Base-by-base conservation (phyloP, 2,888 invertebrate species). In the Oscheius sp. region DNA sequence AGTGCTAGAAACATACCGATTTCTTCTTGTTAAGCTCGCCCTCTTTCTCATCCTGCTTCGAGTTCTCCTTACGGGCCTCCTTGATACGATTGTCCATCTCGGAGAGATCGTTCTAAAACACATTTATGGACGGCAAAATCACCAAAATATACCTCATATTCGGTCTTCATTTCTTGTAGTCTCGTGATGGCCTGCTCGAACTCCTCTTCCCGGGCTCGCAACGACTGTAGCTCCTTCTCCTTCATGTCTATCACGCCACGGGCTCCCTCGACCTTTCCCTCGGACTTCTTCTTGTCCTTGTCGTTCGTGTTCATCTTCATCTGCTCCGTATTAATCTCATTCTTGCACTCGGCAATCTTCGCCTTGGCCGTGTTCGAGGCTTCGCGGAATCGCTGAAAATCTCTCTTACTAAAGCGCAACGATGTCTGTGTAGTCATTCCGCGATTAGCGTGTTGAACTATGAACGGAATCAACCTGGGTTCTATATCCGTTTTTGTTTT, bases 371-470 rank as follows among this genome's bases (percentile, higher is more conserved):
- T 65, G 5, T 72, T 65, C 13, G 76, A 73, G 32, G 74, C 74
- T 37, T 75, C 74, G 94, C 93, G 3, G 94, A 92, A 0, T 93
- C 92, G 72, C 81, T 75, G 7, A 10, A 60, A 21, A 21, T 21
- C 21, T 21, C 21, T 21, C 21, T 21, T 21, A 21, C 21, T 21
- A 21, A 21, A 21, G 21, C 21, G 21, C 21, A 21, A 21, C 21
- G 21, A 21, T 21, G 21, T 21, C 0, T 21, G 21, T 21, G 21
- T 21, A 21, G 21, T 21, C 21, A 21, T 21, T 21, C 21, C 21
- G 0, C 21, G 21, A 21, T 21, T 21, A 21, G 21, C 21, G 21
- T 21, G 21, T 21, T 21, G 21, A 21, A 21, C 21, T 21, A 21
- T 21, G 21, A 21, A 21, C 21, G 21, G 21, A 21, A 21, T 21